Conservation (phyloP, 2,113 vertebrate genomes). For the Notothenia rossii region DNA sequence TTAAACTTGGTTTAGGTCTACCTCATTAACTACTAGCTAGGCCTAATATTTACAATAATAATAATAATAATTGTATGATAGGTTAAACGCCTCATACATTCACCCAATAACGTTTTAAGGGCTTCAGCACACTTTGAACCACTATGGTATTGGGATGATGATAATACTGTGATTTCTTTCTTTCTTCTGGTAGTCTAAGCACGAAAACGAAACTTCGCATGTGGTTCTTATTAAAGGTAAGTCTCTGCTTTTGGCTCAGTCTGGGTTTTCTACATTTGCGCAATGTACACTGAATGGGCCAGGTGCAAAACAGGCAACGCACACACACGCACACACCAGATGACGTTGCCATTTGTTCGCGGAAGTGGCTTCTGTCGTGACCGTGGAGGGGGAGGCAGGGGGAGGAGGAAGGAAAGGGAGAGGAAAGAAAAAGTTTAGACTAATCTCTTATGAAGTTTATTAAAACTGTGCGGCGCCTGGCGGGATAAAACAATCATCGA, state of each 20-base stretch:
- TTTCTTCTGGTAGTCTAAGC: not conserved
- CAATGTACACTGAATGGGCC: conserved; percentile 51
- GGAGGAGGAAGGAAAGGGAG: conserved; percentile 65
- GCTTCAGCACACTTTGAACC: too few relatives aligned
- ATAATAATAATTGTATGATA: not conserved
- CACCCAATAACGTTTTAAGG: not conserved
- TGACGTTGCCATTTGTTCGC: conserved; percentile 81
- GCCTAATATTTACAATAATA: too few relatives aligned
- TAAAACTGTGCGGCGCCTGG: conserved; percentile 3
- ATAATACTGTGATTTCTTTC: not conserved
- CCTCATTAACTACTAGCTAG: too few relatives aligned
- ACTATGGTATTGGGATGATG: not conserved
- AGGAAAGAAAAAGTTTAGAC: conserved; percentile 70
- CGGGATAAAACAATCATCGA: conserved; percentile 6
- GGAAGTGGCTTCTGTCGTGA: conserved; percentile 82
- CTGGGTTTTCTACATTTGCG: conserved; percentile 48
- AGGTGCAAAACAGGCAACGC: conserved; percentile 65
- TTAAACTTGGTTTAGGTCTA: not conserved
- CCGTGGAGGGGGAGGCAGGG: conserved; percentile 46
- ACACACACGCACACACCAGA: conserved; percentile 40
- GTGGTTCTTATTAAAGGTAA: conserved; percentile 1
- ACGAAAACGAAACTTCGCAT: not conserved
- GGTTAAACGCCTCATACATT: not conserved
- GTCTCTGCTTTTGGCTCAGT: not conserved
- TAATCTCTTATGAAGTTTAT: conserved; percentile 54